These are phyloP conservation scores for Ceratina australensis DNA, from an alignment of 1,140 invertebrate species.

Conservation along the genomic window DNA sequence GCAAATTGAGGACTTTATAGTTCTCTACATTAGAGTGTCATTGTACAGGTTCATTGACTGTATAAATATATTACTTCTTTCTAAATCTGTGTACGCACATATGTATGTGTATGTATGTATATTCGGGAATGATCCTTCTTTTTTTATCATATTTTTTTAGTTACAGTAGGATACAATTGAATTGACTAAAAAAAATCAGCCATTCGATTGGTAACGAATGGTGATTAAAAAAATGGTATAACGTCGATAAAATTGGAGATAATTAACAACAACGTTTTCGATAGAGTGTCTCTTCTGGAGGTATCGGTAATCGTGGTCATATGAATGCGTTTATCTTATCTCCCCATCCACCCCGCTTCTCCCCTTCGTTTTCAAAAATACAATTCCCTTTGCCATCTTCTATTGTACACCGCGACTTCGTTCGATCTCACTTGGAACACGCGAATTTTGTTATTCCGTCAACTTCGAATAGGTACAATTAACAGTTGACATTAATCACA, in stretches of 20 bases:
- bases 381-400: constrained; percentile 1
- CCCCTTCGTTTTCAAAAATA: constrained; percentile 56
- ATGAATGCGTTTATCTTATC: constrained; percentile 14
- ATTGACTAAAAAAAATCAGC: constrained; percentile 34
- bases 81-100: constrained; percentile 1
- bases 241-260: constrained; percentile 60
- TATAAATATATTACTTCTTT: constrained; percentile 53
- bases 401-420: constrained; percentile 27
- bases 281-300: constrained; percentile 59
- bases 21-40: constrained; percentile 40
- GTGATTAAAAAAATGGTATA: constrained; percentile 45
- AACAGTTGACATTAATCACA: constrained; percentile 32
- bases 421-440: constrained; percentile 9
- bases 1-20: constrained; percentile 18
- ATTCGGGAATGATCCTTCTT: constrained; percentile 5
- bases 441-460: constrained; percentile 16
- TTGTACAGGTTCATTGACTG: constrained; percentile 28
- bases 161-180: constrained; percentile 36
- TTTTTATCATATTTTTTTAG: not conserved
- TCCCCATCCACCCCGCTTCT: constrained; percentile 2
- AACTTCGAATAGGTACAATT: constrained; percentile 17
- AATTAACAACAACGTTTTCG: constrained; percentile 56
- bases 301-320: constrained; percentile 62
- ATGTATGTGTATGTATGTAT: not conserved
- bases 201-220: constrained; percentile 48